Evolutionary conservation across 2,113 vertebrate species (phyloP), one percentile per base, ranked within the genome.

Genomic region (Actenoides lindsayi): DNA sequence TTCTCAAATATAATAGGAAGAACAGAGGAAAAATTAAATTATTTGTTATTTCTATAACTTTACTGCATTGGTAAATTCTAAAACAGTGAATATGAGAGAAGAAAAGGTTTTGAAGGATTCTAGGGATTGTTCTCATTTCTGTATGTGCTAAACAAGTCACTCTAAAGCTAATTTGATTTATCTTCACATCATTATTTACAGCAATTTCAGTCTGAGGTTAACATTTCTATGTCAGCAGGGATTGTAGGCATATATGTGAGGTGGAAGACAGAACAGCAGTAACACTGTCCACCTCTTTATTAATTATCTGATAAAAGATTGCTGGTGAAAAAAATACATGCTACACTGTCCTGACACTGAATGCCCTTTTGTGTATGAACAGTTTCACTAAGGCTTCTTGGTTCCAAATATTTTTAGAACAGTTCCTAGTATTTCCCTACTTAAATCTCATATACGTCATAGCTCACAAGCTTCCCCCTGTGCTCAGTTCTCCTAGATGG

Each of bases 301-400:
- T 90, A 93, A 86, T 92, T 90, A 90, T 27, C 75, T 90, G 71
- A 83, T 87, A 77, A 94, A 95, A 76, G 37, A 83, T 21, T 64
- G 25, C 24, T 85, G n/a, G 41, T 83, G 50, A 82, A 89, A 87
- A 87, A 87, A 79, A 64, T 27, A 20, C 1, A 0, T 69, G 35
- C 51, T 42, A 37, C 31, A 44, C 37, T 51, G 6, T 62, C 44
- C 53, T 77, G 54, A 62, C 17, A 42, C 85, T 90, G 84, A 69
- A 35, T 65, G 13, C 9, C 16, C 28, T 77, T 85, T 56, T 77
- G 44, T 65, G 37, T 44, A 79, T 4, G 50, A 82, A 19, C 6
- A 62, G 41, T 70, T 95, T 70, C 46, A 16, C 70, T 50, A 27
- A 85, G 63, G 24, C 9, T 73, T 80, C 63, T 94, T 54, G 30